Evolutionary conservation across 1,140 invertebrate species (phyloP).

Genomic region (Micrasema longulum): DNA sequence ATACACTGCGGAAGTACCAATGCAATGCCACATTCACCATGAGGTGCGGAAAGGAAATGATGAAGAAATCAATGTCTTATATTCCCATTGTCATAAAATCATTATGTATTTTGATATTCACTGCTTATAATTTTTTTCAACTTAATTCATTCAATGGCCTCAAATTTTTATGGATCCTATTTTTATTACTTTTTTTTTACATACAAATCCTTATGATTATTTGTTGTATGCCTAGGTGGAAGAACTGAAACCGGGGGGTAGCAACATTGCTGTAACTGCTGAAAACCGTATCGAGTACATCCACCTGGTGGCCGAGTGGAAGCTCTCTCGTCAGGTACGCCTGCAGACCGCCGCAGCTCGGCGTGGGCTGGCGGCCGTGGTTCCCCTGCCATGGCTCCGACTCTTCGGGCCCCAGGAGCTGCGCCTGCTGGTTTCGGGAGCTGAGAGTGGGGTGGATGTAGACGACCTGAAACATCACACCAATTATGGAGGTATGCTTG

Average conservation of each 20-base stretch:
- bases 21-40: no score
- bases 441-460: constrained; percentile 91
- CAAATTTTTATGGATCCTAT: no score
- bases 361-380: constrained; percentile 87
- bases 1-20: no score
- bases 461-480: constrained; percentile 88
- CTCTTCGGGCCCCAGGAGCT: constrained; percentile 97
- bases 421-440: constrained; percentile 94
- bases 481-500: constrained; percentile 82
- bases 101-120: no score
- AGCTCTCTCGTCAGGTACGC: constrained; percentile 85
- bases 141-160: background rate
- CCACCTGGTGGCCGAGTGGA: constrained; percentile 95
- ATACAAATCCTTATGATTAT: background rate
- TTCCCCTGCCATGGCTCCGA: constrained; percentile 91
- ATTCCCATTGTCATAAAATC: no score
- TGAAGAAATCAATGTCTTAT: no score
- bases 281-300: constrained; percentile 97
- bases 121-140: no score
- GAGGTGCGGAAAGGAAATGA: no score
- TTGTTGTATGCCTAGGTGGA: constrained; percentile 71
- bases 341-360: constrained; percentile 88
- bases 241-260: constrained; percentile 91
- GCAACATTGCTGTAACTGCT: constrained; percentile 89
- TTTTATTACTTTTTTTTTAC: background rate